Evolutionary conservation across 1,140 invertebrate species (phyloP).

Genomic region (Orchesella cincta): DNA sequence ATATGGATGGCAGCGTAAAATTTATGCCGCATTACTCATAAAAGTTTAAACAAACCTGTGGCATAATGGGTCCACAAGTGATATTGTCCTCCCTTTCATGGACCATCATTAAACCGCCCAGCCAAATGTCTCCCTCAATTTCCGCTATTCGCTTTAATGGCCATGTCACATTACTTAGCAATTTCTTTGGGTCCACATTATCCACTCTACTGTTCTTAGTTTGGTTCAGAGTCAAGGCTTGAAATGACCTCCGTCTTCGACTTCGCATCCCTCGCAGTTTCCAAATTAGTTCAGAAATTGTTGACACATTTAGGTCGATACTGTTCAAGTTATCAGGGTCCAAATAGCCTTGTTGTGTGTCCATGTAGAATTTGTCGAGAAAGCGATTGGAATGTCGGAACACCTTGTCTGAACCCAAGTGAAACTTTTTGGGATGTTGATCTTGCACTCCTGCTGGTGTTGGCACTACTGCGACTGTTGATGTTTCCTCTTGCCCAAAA

Average conservation of each 20-base stretch:
- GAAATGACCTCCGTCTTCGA: constrained; percentile 29
- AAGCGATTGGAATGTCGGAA: constrained; percentile 33
- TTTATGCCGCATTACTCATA: neutral
- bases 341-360: constrained; percentile 21
- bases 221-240: neutral
- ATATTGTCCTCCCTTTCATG: constrained; percentile 83
- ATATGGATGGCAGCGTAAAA: no score
- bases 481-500: neutral
- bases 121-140: constrained; percentile 66
- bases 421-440: neutral
- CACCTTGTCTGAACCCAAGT: constrained; percentile 24
- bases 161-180: constrained; percentile 61
- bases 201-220: neutral
- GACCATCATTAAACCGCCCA: constrained; percentile 94
- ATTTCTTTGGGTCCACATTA: neutral
- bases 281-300: constrained; percentile 47
- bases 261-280: constrained; percentile 38
- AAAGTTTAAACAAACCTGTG: constrained; percentile 68
- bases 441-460: neutral
- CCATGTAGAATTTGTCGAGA: constrained; percentile 37
- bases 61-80: constrained; percentile 89
- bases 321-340: constrained; percentile 16
- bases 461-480: no score
- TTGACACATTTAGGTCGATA: constrained; percentile 35
- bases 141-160: constrained; percentile 82